Evolutionary conservation across 1,140 invertebrate genomes (phyloP).

Genomic region (Nasonia giraulti): DNA sequence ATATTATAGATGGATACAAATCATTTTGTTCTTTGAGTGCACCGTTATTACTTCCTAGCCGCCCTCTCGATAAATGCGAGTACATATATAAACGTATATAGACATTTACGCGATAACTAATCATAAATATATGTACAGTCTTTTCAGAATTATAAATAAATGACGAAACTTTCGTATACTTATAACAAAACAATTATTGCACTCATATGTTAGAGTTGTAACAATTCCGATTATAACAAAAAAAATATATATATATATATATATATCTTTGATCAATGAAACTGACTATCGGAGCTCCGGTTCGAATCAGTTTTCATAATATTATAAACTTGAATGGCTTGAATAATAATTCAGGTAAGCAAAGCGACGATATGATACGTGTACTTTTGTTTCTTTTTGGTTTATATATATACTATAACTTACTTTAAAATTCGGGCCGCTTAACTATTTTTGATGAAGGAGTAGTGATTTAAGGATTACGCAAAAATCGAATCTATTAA

Average conservation of each 20-base stretch:
- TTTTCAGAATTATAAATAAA: slow-evolving; percentile 55
- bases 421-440: slow-evolving; percentile 35
- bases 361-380: slow-evolving; percentile 49
- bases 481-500: slow-evolving; percentile 45
- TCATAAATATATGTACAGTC: slow-evolving; percentile 51
- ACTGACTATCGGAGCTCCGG: not conserved
- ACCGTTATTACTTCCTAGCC: slow-evolving; percentile 46
- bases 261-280: slow-evolving; percentile 31
- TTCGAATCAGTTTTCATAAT: slow-evolving; percentile 19
- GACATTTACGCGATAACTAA: slow-evolving; percentile 60
- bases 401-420: slow-evolving; percentile 40
- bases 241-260: slow-evolving; percentile 6
- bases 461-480: slow-evolving; percentile 47
- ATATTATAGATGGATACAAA: slow-evolving; percentile 38
- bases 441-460: slow-evolving; percentile 42
- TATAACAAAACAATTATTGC: slow-evolving; percentile 52
- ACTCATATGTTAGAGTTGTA: slow-evolving; percentile 40
- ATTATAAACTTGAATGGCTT: slow-evolving; percentile 23
- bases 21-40: slow-evolving; percentile 32
- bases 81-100: slow-evolving; percentile 55
- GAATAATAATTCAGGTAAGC: slow-evolving; percentile 42
- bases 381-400: slow-evolving; percentile 27
- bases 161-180: slow-evolving; percentile 46
- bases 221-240: slow-evolving; percentile 48
- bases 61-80: slow-evolving; percentile 59